Percentiles rank a stretch among this genome's conserved stretches.
phyloP scores from a whole-genome alignment of 2,888 invertebrate genomes.

The Chrysolina haemoptera region DNA sequence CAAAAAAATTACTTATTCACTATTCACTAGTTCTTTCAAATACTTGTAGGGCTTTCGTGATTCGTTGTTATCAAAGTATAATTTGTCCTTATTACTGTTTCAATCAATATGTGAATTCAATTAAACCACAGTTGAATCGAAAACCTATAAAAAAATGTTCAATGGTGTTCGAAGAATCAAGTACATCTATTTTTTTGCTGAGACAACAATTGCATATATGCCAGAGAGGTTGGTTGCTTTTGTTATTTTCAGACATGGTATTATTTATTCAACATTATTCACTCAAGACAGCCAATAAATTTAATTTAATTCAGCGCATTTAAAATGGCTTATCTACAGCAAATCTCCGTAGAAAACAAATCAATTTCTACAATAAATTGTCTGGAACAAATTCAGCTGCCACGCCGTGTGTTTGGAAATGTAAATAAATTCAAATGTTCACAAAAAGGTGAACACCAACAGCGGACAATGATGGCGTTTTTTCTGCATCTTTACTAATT shows the following conservation, averaged over 20 bases:
- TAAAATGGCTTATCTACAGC: slow-evolving; percentile 31
- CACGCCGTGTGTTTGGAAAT: slow-evolving; percentile 42
- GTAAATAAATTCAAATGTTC: slow-evolving; percentile 36
- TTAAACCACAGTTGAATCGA: too few species aligned
- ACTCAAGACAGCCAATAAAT: slow-evolving; percentile 31
- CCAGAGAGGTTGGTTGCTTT: not conserved
- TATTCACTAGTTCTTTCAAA: too few species aligned
- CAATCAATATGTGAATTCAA: too few species aligned
- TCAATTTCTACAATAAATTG: slow-evolving; percentile 48
- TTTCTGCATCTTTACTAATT: slow-evolving; percentile 51
- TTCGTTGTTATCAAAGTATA: too few species aligned
- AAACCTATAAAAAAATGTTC: not conserved
- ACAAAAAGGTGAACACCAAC: slow-evolving; percentile 46
- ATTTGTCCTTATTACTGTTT: too few species aligned
- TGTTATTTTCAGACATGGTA: slow-evolving; percentile 7
- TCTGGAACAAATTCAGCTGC: slow-evolving; percentile 46
- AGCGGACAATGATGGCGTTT: slow-evolving; percentile 51
- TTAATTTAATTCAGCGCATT: slow-evolving; percentile 36
- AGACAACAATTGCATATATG: not conserved
- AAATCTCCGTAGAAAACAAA: slow-evolving; percentile 45
- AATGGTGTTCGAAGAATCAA: not conserved
- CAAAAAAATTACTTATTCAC: too few species aligned
- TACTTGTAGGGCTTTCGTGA: too few species aligned
- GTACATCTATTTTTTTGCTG: not conserved
- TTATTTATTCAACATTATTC: slow-evolving; percentile 1